A percentile compares a stretch with the other conserved stretches of the same genome.
These are phyloP conservation scores for Chloroceryle aenea DNA, from an alignment of 2,113 vertebrate species.

Conservation along the genomic window DNA sequence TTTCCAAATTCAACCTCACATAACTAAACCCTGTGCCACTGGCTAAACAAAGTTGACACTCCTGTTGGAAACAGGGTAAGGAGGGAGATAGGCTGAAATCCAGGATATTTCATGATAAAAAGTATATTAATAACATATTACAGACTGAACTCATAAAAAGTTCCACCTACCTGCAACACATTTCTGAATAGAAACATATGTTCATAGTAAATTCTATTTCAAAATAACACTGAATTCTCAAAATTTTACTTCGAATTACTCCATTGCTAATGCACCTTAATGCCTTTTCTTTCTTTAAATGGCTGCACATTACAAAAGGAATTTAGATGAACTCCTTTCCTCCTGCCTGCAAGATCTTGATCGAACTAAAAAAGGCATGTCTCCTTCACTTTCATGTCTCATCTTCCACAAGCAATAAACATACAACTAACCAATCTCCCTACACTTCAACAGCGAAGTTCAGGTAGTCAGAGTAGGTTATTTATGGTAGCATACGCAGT, in stretches of 20 bases:
- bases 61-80: neutral
- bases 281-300: neutral
- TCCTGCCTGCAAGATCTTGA: neutral
- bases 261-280: neutral
- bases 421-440: neutral
- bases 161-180: neutral
- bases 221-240: neutral
- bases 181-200: neutral
- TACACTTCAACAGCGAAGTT: neutral
- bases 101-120: neutral
- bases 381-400: neutral
- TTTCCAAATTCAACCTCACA: neutral
- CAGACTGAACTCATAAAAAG: neutral
- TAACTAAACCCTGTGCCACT: neutral
- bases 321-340: neutral
- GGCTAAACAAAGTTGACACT: neutral
- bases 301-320: neutral
- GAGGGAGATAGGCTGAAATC: neutral
- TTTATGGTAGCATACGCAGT: neutral
- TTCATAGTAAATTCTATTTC: neutral
- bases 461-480: neutral
- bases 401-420: neutral
- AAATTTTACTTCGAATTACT: neutral
- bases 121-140: neutral
- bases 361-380: neutral